Evolutionary conservation across 2,113 vertebrate genomes (phyloP), one percentile per base, ranked within the genome.

Genomic region (Rhinogobius similis): DNA sequence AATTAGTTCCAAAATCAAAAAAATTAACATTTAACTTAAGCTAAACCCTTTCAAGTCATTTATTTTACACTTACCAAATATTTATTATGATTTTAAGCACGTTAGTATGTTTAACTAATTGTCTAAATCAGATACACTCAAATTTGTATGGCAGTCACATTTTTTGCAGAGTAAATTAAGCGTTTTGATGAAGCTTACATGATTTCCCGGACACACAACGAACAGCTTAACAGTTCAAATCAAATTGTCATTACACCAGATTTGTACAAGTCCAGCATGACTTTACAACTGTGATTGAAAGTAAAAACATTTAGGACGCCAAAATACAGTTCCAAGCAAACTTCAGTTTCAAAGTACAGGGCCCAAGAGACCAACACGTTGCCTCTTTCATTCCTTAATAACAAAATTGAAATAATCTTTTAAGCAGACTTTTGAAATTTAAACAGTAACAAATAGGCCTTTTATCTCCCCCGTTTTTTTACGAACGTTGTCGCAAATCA

Each of bases 331-430:
- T 7, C 6, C n/a, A 1, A 26, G 10, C 52, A 26, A 55, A 58
- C 14, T 29, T 24, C 24, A 18, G 55, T 14, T 58, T 58, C 26
- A 18, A 16, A 18, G 26, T 58, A 58, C 55, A 58, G 26, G 55
- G 55, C 55, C 91, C 92, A 87, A 93, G 93, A 93, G 90, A 91
- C 89, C 89, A 92, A 91, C n/a, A 93, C 92, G 92, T 75, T 83
- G 83, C 36, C 82, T 88, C 90, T 90, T 92, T 76, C 89, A 86
- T 90, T 92, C 91, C 92, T 89, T 88, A 36, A 91, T 82, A 76
- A 87, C 87, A 86, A 73, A 87, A 73, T 67, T 65, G 62, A 69
- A 56, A 72, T 68, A 63, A 69, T 65, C 62, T 62, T 62, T 55
- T 66, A 72, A n/a, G n/a, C n/a, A n/a, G n/a, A n/a, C n/a, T n/a